These are phyloP conservation scores for Drosophila paramelanica DNA, from an alignment of 2,888 invertebrate species.

Conservation along the genomic window DNA sequence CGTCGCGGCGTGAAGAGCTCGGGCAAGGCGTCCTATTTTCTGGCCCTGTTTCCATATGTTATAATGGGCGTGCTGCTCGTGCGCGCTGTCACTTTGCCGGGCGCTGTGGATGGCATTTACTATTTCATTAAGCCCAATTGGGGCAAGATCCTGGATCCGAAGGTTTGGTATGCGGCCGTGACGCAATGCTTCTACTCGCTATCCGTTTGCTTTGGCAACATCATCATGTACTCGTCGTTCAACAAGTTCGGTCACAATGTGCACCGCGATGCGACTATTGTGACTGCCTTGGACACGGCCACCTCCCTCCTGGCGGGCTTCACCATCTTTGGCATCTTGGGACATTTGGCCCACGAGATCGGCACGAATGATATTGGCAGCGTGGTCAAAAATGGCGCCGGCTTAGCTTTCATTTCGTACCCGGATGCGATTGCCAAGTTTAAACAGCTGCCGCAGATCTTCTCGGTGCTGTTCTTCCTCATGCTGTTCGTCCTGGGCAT, in stretches of 20 bases:
- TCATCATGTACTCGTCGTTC: constrained; percentile 88
- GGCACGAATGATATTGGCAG: constrained; percentile 85
- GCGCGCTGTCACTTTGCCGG: constrained; percentile 87
- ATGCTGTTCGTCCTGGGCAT: constrained; percentile 87
- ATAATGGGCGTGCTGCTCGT: constrained; percentile 88
- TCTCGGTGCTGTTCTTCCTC: constrained; percentile 86
- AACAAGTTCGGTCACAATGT: constrained; percentile 88
- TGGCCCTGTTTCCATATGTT: constrained; percentile 90
- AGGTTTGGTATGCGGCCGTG: constrained; percentile 88
- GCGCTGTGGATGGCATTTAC: constrained; percentile 87
- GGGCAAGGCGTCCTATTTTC: constrained; percentile 90
- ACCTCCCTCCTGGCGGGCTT: constrained; percentile 87
- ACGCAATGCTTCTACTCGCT: constrained; percentile 89
- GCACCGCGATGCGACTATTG: constrained; percentile 87
- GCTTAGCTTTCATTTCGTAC: constrained; percentile 87
- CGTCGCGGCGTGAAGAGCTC: constrained; percentile 88
- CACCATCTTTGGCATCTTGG: constrained; percentile 87
- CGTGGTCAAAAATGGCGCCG: constrained; percentile 86
- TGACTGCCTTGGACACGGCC: constrained; percentile 86
- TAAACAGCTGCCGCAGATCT: constrained; percentile 86
- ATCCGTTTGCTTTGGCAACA: constrained; percentile 88
- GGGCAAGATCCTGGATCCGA: constrained; percentile 87
- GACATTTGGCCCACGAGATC: constrained; percentile 86
- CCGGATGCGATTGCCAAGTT: constrained; percentile 87
- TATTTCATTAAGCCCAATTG: constrained; percentile 89